phyloP scores from a whole-genome alignment of 1,140 invertebrate genomes.

The Tigriopus japonicus region DNA sequence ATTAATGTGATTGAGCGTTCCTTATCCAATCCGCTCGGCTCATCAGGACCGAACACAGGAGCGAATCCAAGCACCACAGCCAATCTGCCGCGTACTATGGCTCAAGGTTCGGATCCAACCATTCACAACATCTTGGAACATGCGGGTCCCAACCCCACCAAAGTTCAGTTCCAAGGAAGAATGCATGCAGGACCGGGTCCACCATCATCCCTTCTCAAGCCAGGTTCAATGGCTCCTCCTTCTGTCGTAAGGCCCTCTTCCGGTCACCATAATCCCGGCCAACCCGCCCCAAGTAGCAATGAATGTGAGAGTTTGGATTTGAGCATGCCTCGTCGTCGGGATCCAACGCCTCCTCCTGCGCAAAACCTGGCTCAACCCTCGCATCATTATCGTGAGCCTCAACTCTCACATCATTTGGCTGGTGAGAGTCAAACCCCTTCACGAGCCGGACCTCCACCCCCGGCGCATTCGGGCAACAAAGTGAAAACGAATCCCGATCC shows the following conservation, averaged over 20 bases:
- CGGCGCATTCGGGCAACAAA: slow-evolving; percentile 3
- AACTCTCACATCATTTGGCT: no score
- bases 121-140: slow-evolving; percentile 5
- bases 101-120: background rate
- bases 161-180: background rate
- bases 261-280: no score
- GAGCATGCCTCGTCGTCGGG: slow-evolving; percentile 6
- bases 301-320: slow-evolving; percentile 7
- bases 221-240: slow-evolving; percentile 5
- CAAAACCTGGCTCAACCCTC: no score
- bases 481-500: background rate
- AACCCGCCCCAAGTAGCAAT: background rate
- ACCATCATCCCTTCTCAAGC: background rate
- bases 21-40: background rate
- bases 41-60: background rate
- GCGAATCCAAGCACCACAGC: no score
- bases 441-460: background rate
- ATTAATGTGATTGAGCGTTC: slow-evolving; percentile 5
- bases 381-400: no score
- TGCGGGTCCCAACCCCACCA: background rate
- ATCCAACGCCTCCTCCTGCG: background rate
- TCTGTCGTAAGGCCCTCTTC: background rate
- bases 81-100: no score
- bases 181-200: background rate
- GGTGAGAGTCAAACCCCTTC: background rate